Evolutionary conservation across 2,113 vertebrate species (phyloP), one percentile per base, ranked within the genome.

Genomic region (Pundamilia nyererei): DNA sequence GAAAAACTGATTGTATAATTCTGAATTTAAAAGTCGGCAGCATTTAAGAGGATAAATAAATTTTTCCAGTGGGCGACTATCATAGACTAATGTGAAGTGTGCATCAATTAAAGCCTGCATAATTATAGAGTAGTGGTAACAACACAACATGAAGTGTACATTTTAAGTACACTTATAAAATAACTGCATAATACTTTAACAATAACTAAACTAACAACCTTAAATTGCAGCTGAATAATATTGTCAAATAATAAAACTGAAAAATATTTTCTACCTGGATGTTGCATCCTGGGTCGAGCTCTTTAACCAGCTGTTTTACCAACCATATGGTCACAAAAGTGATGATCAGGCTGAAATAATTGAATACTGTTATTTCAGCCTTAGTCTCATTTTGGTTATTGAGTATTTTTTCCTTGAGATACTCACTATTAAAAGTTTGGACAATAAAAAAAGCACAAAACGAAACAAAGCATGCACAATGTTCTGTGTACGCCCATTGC

Each of bases 101-200:
- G 31, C 0, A 35, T n/a, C 31, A 11, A 5, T 7, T 62, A 35
- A 35, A 62, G 0, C 17, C 58, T 62, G 58, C 0, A 62, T 62
- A n/a, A 62, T 62, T 62, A 62, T 33, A 33, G 29, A 62, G 58
- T 62, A 62, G 15, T 33, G 9, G 56, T 60, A 33, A 33, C 58
- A 62, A 2, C 58, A 62, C 58, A 62, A 62, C 29, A 62, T 11
- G 29, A 65, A 7, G 3, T 65, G 31, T 65, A 65, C 31, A 65
- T 65, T 35, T 65, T 35, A 65, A 65, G 2, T 65, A 65, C 17
- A 35, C 6, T 65, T 65, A 65, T 65, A 65, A 62, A 62, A 62
- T 62, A 62, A 62, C 31, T 62, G 31, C 58, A 62, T 11, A 62
- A 62, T 62, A 11, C 29, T 33, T 62, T 35, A 62, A 62, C 58